These are phyloP conservation scores for Megaleporinus macrocephalus DNA, from an alignment of 2,113 vertebrate species.

Conservation along the genomic window DNA sequence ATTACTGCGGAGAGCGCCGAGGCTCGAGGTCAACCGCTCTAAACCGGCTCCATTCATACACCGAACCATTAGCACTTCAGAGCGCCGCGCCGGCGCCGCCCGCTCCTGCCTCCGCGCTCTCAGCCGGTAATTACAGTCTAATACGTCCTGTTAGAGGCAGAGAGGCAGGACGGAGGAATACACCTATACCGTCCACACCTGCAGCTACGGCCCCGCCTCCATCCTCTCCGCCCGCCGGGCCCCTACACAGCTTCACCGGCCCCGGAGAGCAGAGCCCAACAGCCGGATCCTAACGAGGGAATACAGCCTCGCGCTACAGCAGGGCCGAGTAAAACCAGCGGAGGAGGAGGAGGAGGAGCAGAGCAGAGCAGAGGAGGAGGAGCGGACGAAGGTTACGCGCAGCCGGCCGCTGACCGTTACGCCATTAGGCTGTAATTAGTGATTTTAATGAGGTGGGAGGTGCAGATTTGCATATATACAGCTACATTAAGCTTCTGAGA, in stretches of 20 bases:
- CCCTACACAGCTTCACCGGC: conserved; percentile 2
- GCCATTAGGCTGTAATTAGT: conserved; percentile 61
- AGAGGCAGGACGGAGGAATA: background rate
- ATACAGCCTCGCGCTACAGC: background rate
- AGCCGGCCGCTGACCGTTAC: conserved; percentile 58
- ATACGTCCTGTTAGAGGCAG: background rate
- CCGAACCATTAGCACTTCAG: conserved; percentile 33
- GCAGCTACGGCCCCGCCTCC: background rate
- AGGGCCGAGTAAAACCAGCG: background rate
- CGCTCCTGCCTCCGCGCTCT: background rate
- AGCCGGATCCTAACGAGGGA: background rate
- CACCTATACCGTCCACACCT: conserved; percentile 24
- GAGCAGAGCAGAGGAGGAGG: conserved; percentile 5
- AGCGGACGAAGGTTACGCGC: conserved; percentile 39
- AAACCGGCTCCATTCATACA: conserved; percentile 30
- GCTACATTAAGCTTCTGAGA: background rate
- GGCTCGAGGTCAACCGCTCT: conserved; percentile 27
- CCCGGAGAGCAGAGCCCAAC: conserved; percentile 16
- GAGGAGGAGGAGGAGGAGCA: conserved; percentile 28
- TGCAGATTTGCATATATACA: conserved; percentile 47
- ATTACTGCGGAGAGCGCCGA: conserved; percentile 16
- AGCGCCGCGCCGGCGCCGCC: background rate
- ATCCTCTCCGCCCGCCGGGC: background rate
- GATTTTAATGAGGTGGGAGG: conserved; percentile 63
- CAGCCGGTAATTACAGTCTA: conserved; percentile 43